Percentiles rank a stretch among this genome's conserved stretches.
phyloP scores from a whole-genome alignment of 2,113 vertebrate genomes.

The Ciconia maguari region DNA sequence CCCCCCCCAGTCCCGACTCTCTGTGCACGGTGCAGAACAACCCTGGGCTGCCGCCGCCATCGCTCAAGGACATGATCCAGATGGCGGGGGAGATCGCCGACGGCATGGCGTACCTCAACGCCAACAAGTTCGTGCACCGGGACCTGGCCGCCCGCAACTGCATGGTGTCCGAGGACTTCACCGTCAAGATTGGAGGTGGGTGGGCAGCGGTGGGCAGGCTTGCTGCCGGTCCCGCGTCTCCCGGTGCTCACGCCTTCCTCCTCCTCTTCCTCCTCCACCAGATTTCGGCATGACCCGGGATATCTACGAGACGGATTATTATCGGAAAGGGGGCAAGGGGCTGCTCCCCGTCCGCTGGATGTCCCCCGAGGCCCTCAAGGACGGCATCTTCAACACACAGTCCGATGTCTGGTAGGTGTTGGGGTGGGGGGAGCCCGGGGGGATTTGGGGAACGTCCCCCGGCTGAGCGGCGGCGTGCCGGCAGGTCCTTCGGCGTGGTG shows the following conservation, averaged over 20 bases:
- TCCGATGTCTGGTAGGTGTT: slow-evolving; percentile 77
- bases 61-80: slow-evolving; percentile 77
- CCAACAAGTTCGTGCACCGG: slow-evolving; percentile 83
- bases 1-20: neutral
- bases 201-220: rapidly evolving
- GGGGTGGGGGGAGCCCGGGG: rapidly evolving
- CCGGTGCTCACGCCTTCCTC: neutral
- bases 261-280: neutral
- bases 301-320: slow-evolving; percentile 84
- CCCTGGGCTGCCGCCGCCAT: slow-evolving; percentile 57
- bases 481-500: slow-evolving; percentile 82
- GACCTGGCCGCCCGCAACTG: slow-evolving; percentile 83
- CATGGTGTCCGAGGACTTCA: slow-evolving; percentile 84
- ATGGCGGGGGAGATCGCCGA: slow-evolving; percentile 84
- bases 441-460: rapidly evolving
- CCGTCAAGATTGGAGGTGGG: slow-evolving; percentile 82
- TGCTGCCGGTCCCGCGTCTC: rapidly evolving
- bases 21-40: slow-evolving; percentile 65
- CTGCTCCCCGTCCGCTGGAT: slow-evolving; percentile 83
- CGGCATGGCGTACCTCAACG: slow-evolving; percentile 82
- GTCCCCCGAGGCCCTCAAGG: slow-evolving; percentile 81
- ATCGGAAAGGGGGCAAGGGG: slow-evolving; percentile 80
- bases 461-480: rapidly evolving
- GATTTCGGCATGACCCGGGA: slow-evolving; percentile 83
- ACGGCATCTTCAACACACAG: slow-evolving; percentile 80